Percentiles rank a stretch among this genome's conserved stretches.
Conservation (phyloP, 2,113 vertebrate species). For the Bungarus multicinctus region DNA sequence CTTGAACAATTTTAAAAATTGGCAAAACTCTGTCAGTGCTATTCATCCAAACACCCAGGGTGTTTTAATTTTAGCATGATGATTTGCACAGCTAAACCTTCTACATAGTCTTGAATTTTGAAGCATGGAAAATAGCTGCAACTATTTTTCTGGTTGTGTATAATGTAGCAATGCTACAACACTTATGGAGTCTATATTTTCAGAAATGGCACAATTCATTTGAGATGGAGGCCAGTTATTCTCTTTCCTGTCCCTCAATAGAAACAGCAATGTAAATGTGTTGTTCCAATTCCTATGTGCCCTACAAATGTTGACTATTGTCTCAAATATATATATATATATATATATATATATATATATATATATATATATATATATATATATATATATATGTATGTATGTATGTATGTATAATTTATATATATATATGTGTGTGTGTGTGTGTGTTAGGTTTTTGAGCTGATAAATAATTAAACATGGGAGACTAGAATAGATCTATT, state of each 20-base stretch:
- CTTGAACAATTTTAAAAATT: slow-evolving; percentile 56
- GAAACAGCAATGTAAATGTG: not conserved
- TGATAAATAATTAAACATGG: too few species aligned
- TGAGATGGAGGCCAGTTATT: not conserved
- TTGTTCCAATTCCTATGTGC: not conserved
- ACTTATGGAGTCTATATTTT: not conserved
- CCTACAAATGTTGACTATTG: not conserved
- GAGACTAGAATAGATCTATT: too few species aligned
- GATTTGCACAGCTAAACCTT: slow-evolving; percentile 48
- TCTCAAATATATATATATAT: not conserved
- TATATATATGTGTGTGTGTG: too few species aligned
- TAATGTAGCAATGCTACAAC: not conserved
- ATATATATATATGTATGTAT: too few species aligned
- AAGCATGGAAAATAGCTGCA: slow-evolving; percentile 40
- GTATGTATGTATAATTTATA: too few species aligned
- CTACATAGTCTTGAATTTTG: slow-evolving; percentile 46
- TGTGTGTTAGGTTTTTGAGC: too few species aligned
- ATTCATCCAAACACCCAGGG: slow-evolving; percentile 51
- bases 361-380: too few species aligned
- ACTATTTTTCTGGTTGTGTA: slow-evolving; percentile 21
- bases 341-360: too few species aligned
- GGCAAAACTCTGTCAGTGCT: slow-evolving; percentile 59
- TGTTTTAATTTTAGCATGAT: slow-evolving; percentile 53
- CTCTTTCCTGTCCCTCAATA: not conserved
- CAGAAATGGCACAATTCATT: not conserved